Conservation (phyloP, 2,113 vertebrate species). For the Apodemus speciosus region DNA sequence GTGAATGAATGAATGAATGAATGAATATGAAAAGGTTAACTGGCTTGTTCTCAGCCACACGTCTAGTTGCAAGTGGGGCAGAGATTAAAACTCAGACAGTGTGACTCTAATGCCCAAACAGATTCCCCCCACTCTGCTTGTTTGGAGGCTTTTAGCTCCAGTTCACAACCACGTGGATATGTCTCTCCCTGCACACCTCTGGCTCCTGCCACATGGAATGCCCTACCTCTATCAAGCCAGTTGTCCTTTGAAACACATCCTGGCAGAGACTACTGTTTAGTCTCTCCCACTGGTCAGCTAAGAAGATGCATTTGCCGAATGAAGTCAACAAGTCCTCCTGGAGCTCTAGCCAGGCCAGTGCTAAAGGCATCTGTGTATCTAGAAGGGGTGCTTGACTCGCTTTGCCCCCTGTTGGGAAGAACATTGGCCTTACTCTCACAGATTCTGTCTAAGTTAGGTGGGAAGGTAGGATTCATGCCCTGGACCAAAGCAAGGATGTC, state of each 20-base stretch:
- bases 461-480: not conserved
- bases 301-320: not conserved
- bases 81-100: not conserved
- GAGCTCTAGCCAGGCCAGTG: not conserved
- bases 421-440: not conserved
- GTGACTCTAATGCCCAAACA: not conserved
- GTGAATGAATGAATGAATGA: no score
- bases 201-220: not conserved
- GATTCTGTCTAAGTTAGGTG: not conserved
- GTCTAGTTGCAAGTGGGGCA: not conserved
- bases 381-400: not conserved
- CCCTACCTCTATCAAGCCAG: not conserved
- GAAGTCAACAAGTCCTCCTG: not conserved
- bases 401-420: not conserved
- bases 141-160: not conserved
- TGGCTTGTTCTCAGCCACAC: not conserved
- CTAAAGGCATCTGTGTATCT: not conserved
- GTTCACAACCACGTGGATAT: not conserved
- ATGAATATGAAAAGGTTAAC: not conserved
- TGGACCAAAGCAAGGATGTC: not conserved
- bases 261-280: not conserved
- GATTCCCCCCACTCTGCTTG: fast-evolving
- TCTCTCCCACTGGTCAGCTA: not conserved
- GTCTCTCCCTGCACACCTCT: not conserved
- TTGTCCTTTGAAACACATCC: not conserved